phyloP scores from a whole-genome alignment of 2,888 invertebrate species.

The Dromius quadrimaculatus region DNA sequence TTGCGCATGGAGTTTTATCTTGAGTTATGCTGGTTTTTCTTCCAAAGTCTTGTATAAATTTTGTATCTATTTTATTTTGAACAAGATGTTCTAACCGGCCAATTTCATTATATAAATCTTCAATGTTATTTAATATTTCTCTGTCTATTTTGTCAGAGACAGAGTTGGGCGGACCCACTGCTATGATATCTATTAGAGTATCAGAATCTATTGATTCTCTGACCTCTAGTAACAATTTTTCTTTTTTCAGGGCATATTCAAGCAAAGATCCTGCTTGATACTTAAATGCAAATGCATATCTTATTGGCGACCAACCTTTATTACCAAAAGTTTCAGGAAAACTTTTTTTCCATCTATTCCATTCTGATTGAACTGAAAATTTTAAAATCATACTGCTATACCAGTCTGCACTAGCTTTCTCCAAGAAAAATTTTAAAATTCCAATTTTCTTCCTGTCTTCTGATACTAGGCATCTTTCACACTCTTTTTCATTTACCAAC shows the following conservation, averaged over 20 bases:
- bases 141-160: slow-evolving; percentile 59
- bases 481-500: slow-evolving; percentile 56
- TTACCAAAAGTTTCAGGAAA: slow-evolving; percentile 55
- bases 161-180: slow-evolving; percentile 58
- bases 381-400: slow-evolving; percentile 37
- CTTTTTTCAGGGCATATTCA: slow-evolving; percentile 56
- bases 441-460: slow-evolving; percentile 54
- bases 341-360: slow-evolving; percentile 43
- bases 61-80: slow-evolving; percentile 39
- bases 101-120: slow-evolving; percentile 59
- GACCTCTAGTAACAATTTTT: slow-evolving; percentile 55
- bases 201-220: slow-evolving; percentile 55
- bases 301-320: slow-evolving; percentile 57
- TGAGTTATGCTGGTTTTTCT: slow-evolving; percentile 3
- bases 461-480: slow-evolving; percentile 53
- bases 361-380: slow-evolving; percentile 7
- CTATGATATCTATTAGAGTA: slow-evolving; percentile 59
- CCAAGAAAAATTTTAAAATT: slow-evolving; percentile 52
- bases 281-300: slow-evolving; percentile 56
- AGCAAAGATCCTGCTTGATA: slow-evolving; percentile 57
- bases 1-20: slow-evolving; percentile 31
- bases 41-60: not conserved
- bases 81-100: slow-evolving; percentile 58
- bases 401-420: slow-evolving; percentile 35
- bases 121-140: slow-evolving; percentile 57